Percentiles rank a stretch among this genome's conserved stretches.
Evolutionary conservation across 2,113 vertebrate genomes (phyloP).

Genomic region (Dinomys branickii): DNA sequence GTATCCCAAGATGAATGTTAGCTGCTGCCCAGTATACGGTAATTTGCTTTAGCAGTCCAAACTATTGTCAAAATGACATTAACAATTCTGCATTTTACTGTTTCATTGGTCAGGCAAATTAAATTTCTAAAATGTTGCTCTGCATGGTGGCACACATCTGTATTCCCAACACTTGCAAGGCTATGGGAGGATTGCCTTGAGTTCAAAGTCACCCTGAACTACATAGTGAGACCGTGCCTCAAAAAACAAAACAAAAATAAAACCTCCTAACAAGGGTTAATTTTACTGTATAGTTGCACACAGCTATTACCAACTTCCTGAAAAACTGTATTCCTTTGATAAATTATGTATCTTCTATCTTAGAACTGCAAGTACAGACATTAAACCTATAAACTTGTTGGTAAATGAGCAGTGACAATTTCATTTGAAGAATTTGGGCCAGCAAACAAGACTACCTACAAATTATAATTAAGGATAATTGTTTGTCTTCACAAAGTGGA

Average conservation of each 20-base stretch:
- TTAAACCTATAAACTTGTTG: slow-evolving; percentile 2
- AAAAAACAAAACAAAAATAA: neutral
- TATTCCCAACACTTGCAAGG: neutral
- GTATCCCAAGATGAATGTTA: neutral
- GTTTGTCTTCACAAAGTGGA: slow-evolving; percentile 14
- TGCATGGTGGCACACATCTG: neutral
- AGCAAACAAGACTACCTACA: neutral
- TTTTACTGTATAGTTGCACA: slow-evolving; percentile 12
- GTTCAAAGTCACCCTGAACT: neutral
- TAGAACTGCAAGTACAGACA: neutral
- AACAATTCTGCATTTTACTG: slow-evolving; percentile 27
- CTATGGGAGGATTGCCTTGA: neutral
- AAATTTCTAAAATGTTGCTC: slow-evolving; percentile 2
- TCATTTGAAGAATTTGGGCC: slow-evolving; percentile 28
- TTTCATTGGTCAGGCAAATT: slow-evolving; percentile 32
- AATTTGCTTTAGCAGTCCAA: neutral
- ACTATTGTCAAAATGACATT: slow-evolving; percentile 13
- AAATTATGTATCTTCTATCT: neutral
- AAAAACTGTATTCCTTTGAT: slow-evolving; percentile 33
- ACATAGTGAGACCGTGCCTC: neutral
- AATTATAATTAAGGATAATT: slow-evolving; percentile 57
- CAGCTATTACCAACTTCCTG: neutral
- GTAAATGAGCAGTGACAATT: slow-evolving; percentile 8
- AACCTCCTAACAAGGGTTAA: neutral
- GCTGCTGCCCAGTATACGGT: neutral